Conservation (phyloP, 2,888 invertebrate species). For the Lamellibrachia satsuma region DNA sequence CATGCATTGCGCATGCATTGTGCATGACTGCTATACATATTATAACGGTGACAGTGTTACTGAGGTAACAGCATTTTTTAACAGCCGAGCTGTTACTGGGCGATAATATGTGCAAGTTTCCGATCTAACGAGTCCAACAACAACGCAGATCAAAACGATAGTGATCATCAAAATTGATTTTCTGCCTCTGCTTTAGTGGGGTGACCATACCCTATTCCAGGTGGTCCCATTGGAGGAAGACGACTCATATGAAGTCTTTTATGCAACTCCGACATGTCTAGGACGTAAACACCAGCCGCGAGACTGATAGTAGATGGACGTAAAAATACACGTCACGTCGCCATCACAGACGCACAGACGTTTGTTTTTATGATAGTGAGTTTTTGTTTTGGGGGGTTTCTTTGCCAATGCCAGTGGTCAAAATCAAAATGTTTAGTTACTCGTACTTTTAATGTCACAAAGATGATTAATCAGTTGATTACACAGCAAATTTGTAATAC, state of each 20-base stretch:
- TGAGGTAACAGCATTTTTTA: too few relatives aligned
- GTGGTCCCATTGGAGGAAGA: conserved; percentile 22
- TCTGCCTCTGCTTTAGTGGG: neutral
- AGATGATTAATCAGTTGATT: neutral
- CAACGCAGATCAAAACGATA: neutral
- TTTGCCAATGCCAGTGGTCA: neutral
- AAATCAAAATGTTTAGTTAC: neutral
- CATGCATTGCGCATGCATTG: too few relatives aligned
- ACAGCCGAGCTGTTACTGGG: neutral
- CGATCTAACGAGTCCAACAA: neutral
- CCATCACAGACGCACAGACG: neutral
- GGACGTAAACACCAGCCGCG: neutral
- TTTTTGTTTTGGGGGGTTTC: neutral
- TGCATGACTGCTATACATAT: too few relatives aligned
- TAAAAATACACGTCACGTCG: neutral
- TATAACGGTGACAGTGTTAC: too few relatives aligned
- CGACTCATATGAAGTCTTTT: conserved; percentile 22
- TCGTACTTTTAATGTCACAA: neutral
- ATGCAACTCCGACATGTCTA: conserved; percentile 20
- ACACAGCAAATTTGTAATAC: neutral
- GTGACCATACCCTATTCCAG: neutral
- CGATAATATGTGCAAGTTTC: neutral
- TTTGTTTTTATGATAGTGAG: neutral
- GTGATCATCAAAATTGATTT: neutral
- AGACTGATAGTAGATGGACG: neutral